Evolutionary conservation across 1,140 invertebrate species (phyloP).

Genomic region (Meloidogyne hapla): DNA sequence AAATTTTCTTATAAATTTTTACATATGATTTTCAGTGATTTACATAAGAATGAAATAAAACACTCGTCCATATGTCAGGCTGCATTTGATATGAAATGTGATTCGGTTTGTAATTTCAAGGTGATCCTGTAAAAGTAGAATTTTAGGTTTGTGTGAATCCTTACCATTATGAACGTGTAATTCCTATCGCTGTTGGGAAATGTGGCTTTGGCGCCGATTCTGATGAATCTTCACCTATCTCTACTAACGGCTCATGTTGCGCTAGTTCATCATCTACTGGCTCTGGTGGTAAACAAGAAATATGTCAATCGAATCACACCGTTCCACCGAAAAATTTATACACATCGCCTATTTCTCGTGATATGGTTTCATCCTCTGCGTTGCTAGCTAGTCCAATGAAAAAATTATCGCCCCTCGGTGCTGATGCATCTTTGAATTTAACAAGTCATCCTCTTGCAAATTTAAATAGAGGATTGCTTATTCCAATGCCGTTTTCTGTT

Average conservation of each 20-base stretch:
- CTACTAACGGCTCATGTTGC: neutral
- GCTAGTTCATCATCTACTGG: neutral
- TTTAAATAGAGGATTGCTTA: neutral
- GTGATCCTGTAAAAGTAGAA: neutral
- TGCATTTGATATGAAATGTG: slow-evolving; percentile 70
- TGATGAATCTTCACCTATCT: neutral
- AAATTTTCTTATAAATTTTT: neutral
- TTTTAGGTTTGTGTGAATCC: slow-evolving; percentile 82
- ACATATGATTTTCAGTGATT: slow-evolving; percentile 77
- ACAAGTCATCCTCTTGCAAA: neutral
- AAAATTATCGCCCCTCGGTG: neutral
- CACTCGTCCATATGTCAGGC: slow-evolving; percentile 93
- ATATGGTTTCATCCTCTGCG: neutral
- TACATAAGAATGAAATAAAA: slow-evolving; percentile 97
- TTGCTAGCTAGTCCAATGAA: neutral
- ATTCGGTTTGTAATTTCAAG: slow-evolving; percentile 11
- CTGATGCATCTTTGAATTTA: neutral
- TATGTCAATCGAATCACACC: neutral
- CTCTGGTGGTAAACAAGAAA: neutral
- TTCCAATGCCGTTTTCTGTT: neutral
- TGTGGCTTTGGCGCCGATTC: neutral
- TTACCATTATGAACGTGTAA: slow-evolving; percentile 93
- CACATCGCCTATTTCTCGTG: neutral
- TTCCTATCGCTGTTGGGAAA: neutral
- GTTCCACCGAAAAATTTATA: neutral